phyloP scores from a whole-genome alignment of 2,888 invertebrate species.

The Phytoseiulus persimilis region DNA sequence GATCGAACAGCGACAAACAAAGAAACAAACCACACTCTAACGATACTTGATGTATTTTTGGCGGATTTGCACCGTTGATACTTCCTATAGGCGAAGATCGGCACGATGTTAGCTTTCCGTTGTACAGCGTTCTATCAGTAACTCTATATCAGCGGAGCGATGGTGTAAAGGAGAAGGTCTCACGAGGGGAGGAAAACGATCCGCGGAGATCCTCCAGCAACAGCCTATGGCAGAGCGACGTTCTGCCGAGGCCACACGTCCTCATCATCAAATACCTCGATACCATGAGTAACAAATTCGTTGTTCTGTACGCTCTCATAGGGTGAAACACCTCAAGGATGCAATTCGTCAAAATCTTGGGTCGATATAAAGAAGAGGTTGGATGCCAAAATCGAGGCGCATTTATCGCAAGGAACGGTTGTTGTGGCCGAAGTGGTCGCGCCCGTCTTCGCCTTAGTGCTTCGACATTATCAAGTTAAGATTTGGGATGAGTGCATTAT shows the following conservation, averaged over 20 bases:
- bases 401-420: neutral
- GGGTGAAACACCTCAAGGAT: neutral
- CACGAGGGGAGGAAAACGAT: no score
- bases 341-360: neutral
- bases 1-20: slow-evolving; percentile 5
- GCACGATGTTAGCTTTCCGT: neutral
- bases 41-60: neutral
- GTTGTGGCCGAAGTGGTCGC: neutral
- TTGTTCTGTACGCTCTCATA: neutral
- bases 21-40: neutral
- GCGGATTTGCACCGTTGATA: neutral
- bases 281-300: neutral
- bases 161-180: no score
- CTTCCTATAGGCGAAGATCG: neutral
- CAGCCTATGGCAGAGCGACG: neutral
- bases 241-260: neutral
- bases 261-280: neutral
- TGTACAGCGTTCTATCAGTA: neutral
- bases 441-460: slow-evolving; percentile 5
- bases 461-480: neutral
- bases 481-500: neutral
- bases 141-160: neutral
- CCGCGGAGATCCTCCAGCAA: no score
- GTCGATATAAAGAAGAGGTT: neutral
- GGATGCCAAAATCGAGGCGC: neutral